Evolutionary conservation across 2,888 invertebrate species (phyloP).

Genomic region (Meta bourneti): DNA sequence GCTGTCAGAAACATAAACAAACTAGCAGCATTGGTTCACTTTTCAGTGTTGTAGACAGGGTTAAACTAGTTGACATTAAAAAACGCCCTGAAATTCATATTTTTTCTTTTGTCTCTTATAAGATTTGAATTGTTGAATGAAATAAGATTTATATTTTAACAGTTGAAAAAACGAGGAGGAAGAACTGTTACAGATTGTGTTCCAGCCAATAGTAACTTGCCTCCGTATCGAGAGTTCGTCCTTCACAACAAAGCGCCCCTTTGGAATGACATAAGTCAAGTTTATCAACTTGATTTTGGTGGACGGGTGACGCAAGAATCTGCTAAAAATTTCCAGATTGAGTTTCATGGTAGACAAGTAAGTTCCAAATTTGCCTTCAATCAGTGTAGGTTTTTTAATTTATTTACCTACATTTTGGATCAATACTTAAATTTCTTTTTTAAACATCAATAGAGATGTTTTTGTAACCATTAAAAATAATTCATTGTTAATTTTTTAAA

Average conservation of each 20-base stretch:
- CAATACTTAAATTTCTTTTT: no score
- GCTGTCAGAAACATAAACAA: no score
- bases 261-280: constrained; percentile 99
- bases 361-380: constrained; percentile 61
- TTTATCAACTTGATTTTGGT: constrained; percentile 99
- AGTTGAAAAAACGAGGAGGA: constrained; percentile 87
- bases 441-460: no score
- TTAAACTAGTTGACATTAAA: no score
- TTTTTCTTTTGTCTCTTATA: no score
- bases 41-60: no score
- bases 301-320: constrained; percentile 99
- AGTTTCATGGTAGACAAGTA: constrained; percentile 97
- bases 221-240: constrained; percentile 88
- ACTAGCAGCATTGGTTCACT: no score
- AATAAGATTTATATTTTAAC: constrained; percentile 76
- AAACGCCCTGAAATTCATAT: no score
- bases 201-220: constrained; percentile 77
- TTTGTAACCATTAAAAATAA: no score
- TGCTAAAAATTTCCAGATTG: constrained; percentile 99
- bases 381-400: neutral
- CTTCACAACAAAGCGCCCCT: constrained; percentile 99
- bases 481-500: no score
- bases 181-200: constrained; percentile 75
- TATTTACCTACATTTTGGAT: neutral
- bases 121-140: neutral